Base-by-base conservation (phyloP, 2,113 vertebrate species). In the Muntiacus reevesi region DNA sequence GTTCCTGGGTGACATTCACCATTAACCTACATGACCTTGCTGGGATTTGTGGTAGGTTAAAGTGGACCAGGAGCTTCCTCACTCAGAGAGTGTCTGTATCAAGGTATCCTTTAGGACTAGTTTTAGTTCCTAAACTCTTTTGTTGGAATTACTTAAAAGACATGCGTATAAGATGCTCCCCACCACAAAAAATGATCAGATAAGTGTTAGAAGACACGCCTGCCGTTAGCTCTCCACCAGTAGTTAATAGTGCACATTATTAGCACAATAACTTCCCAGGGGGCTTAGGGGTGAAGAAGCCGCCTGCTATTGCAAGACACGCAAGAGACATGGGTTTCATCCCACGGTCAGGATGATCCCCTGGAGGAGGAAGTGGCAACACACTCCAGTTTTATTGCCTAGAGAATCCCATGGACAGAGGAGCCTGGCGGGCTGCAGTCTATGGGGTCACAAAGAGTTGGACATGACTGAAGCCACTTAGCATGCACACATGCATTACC, bases 231-330 rank as follows among this genome's bases (percentile, higher is more conserved):
- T 30, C 15, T 54, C 21, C 5, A 0, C 64, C 19, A 17, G 36
- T 40, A 25, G 0, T 28, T 50, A 14, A 21, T 40, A 33, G n/a
- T 6, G 0, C 33, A 13, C 6, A 1, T 59, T 17, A 30, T 67
- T 17, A 30, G 40, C 60, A 14, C 60, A 62, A 15, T 14, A 76
- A 76, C 71, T 76, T 76, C 13, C 36, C 36, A 43, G 71, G 36
- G 25, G 36, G 71, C 21, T 76, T 12, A 76, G 71, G 3, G 23
- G 40, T 76, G 15, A 76, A 76, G 71, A 76, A 27, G 21, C 40
- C 12, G 0, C 23, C 40, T 76, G 71, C 71, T 43, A 15, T 25
- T 43, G 71, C 71, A 76, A 12, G 40, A 43, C 40, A 43, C 25
- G 23, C 71, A 27, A 27, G 71, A 43, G 71, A 43, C 40, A 76